These are phyloP conservation scores for Rutilus rutilus DNA, from an alignment of 2,113 vertebrate genomes.

Conservation along the genomic window DNA sequence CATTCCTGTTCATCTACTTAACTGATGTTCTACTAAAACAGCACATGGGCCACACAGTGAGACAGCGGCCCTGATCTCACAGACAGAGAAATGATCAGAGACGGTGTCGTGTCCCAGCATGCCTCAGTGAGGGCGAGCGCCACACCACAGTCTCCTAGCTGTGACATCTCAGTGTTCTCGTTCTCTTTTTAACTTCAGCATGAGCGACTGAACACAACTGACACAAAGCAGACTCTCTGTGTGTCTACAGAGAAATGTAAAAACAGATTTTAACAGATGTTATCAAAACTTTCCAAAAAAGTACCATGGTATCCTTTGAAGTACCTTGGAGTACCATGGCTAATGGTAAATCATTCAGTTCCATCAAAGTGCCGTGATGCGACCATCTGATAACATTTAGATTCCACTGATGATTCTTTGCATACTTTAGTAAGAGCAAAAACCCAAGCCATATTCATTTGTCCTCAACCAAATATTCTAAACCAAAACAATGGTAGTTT, in stretches of 20 bases:
- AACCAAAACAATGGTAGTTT: neutral
- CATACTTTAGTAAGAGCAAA: neutral
- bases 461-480: neutral
- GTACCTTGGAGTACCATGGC: neutral
- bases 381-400: neutral
- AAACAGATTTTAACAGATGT: neutral
- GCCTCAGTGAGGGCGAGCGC: constrained; percentile 15
- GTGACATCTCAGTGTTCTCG: neutral
- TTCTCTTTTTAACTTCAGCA: neutral
- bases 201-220: neutral
- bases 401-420: neutral
- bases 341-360: constrained; percentile 7
- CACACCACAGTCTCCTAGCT: neutral
- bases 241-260: neutral
- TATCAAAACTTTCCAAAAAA: neutral
- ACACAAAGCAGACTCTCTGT: neutral
- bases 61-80: constrained; percentile 60
- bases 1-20: constrained; percentile 57
- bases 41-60: constrained; percentile 69
- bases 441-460: neutral
- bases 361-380: neutral
- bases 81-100: constrained; percentile 58
- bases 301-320: neutral
- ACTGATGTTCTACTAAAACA: constrained; percentile 56
- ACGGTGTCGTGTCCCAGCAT: constrained; percentile 60